Base-by-base conservation (phyloP, 2,113 vertebrate species). In the Diadophis punctatus region DNA sequence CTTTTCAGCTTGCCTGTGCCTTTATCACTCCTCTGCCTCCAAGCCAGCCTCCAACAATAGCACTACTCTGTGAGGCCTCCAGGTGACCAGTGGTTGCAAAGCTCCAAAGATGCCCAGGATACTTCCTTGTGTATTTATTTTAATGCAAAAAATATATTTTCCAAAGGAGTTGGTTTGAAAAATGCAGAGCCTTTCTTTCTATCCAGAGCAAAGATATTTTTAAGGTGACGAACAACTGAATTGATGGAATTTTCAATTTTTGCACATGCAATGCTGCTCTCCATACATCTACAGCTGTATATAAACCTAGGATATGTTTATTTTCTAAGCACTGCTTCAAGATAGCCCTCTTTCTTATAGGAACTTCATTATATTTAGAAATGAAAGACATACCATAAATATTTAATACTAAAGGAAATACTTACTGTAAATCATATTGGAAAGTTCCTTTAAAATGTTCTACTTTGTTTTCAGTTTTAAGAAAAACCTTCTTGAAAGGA, bases 241-340 rank as follows among this genome's bases (percentile, higher is more conserved):
- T 91, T 96, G 95, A 96, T 95, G 96, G 96, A 94, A 93, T 93
- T 95, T 95, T 94, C 95, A 94, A 95, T 93, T 93, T 95, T 90
- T 93, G 91, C 94, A 95, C 94, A 90, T 91, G 93, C 39, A 58
- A 90, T 86, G 87, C 94, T 86, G 91, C 95, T 95, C 52, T 91
- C 92, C 39, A 23, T 60, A 74, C 91, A 74, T 34, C 90, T 95
- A 91, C 18, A 20, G 91, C 92, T 51, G 12, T 91, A 86, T 93
- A 93, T 92, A 96, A 96, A 93, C 96, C 95, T 84, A 91, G 85
- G 46, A 1, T 80, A 1, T 58, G 92, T 91, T 94, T 60, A 1
- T 55, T 86, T 49, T 30, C 90, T 91, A 39, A 60, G 94, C 39
- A 43, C 48, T 91, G 88, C 95, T 96, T 87, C 86, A 95, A 96